These are phyloP conservation scores for Mionectes olivaceus DNA, from an alignment of 2,797 vertebrate species.

Conservation along the genomic window DNA sequence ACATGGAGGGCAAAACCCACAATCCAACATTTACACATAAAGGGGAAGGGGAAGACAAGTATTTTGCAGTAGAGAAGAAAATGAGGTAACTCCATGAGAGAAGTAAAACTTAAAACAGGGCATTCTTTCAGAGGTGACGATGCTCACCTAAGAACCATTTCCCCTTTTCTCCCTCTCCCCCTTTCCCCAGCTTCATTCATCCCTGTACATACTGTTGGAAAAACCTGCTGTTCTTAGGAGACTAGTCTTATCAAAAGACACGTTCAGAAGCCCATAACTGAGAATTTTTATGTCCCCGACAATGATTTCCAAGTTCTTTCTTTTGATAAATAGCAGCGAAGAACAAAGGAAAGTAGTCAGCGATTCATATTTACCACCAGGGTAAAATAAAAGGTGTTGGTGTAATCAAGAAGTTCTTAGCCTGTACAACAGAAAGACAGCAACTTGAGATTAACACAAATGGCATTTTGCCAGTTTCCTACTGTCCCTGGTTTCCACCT, in stretches of 20 bases:
- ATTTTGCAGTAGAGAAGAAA: conserved; percentile 22
- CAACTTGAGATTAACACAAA: conserved; percentile 59
- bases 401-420: conserved; percentile 49
- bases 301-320: conserved; percentile 50
- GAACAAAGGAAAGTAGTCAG: conserved; percentile 63
- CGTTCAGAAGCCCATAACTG: background rate
- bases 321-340: conserved; percentile 66
- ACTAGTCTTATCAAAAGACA: background rate
- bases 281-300: background rate
- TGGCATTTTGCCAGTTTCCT: conserved; percentile 46
- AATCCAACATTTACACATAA: background rate
- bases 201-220: background rate
- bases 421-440: conserved; percentile 67
- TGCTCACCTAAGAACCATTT: background rate
- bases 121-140: background rate
- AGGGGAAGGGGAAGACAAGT: background rate
- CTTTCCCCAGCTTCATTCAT: background rate
- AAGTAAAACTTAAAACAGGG: background rate
- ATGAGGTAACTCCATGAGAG: conserved; percentile 42
- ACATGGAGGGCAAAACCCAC: background rate
- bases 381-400: conserved; percentile 56
- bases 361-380: conserved; percentile 69
- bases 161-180: background rate
- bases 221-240: background rate
- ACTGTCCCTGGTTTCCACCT: conserved; percentile 44